phyloP scores from a whole-genome alignment of 23 tunicate species.

The Clavelina lepadiformis region DNA sequence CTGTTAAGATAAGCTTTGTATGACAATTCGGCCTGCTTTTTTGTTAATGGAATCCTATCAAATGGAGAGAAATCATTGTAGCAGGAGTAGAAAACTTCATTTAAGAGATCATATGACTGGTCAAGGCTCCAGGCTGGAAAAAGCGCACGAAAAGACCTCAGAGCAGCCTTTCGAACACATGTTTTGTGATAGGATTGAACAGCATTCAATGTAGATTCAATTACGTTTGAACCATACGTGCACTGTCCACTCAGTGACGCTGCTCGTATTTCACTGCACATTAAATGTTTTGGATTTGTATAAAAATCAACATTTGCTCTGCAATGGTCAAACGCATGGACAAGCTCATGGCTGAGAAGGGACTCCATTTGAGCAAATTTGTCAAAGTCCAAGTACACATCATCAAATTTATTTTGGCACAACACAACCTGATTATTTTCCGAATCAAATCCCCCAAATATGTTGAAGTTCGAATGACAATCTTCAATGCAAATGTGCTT shows the following conservation, averaged over 20 bases:
- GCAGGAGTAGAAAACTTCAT: slow-evolving; percentile 52
- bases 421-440: slow-evolving; percentile 67
- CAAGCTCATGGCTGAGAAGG: slow-evolving; percentile 69
- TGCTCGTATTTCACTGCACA: slow-evolving; percentile 90
- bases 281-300: slow-evolving; percentile 53
- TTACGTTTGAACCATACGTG: slow-evolving; percentile 30
- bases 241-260: slow-evolving; percentile 90
- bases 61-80: slow-evolving; percentile 75
- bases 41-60: slow-evolving; percentile 68
- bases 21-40: slow-evolving; percentile 52
- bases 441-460: slow-evolving; percentile 59
- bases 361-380: slow-evolving; percentile 11
- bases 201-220: slow-evolving; percentile 26
- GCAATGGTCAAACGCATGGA: slow-evolving; percentile 91
- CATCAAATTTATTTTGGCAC: slow-evolving; percentile 50
- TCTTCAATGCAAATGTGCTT: slow-evolving; percentile 54
- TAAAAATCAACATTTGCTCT: slow-evolving; percentile 73
- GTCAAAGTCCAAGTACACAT: background rate
- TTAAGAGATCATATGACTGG: slow-evolving; percentile 18
- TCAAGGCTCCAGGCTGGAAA: slow-evolving; percentile 29
- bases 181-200: slow-evolving; percentile 43
- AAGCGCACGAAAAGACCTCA: slow-evolving; percentile 48
- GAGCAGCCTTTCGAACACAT: slow-evolving; percentile 64
- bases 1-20: slow-evolving; percentile 39
- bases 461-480: slow-evolving; percentile 16